Evolutionary conservation across 2,113 vertebrate genomes (phyloP), one percentile per base, ranked within the genome.

Genomic region (Dromaius novaehollandiae): DNA sequence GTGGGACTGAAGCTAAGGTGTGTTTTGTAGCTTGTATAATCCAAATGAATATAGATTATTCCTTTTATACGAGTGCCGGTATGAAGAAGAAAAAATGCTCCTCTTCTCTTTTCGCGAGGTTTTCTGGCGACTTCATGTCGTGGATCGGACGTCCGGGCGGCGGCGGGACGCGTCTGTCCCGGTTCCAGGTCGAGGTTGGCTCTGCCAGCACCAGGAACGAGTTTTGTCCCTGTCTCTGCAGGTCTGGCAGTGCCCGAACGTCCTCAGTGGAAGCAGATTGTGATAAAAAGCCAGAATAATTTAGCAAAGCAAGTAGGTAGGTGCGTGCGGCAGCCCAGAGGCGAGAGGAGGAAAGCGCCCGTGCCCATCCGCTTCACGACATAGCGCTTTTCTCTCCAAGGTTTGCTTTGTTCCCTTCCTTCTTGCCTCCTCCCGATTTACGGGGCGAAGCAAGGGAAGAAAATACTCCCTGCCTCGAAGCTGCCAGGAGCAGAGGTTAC

Each of bases 21-120:
- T 95, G 82, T 95, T 97, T 96, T 97, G 98, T 73, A 96, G 92
- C 92, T 89, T 87, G 76, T 84, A 56, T 90, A 92, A 97, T 86
- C 97, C 97, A 96, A 64, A 96, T 51, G 74, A 92, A 55, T 66
- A 95, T 74, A 91, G 96, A 86, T 98, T 88, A 86, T 96, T 94
- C 90, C 88, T 91, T 60, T 93, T 96, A 75, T 55, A 69, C 50
- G 78, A 94, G 76, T 48, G 66, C 70, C 82, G 93, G 36, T n/a
- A 60, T 90, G 82, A 93, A 71, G 82, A 60, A 73, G 75, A 4
- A 66, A 28, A 51, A 84, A 38, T 17, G 68, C 38, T 92, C 34
- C 25, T 26, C 36, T 28, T 18, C 73, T 78, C 71, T 50, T 36
- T 4, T 50, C 30, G 1, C 8, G 71, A 38, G 44, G 40, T 73